A percentile compares a stretch with the other conserved stretches of the same genome.
These are phyloP conservation scores for Rhagonycha fulva DNA, from an alignment of 2,888 invertebrate genomes.

Conservation along the genomic window DNA sequence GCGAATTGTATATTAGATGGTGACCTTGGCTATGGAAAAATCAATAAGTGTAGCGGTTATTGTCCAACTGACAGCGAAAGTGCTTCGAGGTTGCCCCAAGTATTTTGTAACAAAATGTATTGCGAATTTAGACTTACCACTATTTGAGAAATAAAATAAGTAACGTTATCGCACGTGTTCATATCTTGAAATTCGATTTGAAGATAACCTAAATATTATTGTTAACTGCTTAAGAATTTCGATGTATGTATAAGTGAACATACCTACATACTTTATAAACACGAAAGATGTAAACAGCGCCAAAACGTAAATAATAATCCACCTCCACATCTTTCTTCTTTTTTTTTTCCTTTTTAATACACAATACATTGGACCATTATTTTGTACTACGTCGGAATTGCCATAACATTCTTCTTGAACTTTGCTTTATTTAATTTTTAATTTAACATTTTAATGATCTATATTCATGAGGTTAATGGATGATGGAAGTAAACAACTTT, in stretches of 20 bases:
- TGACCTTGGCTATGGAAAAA: constrained; percentile 23
- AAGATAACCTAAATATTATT: not conserved
- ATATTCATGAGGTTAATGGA: not conserved
- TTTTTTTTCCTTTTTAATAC: too few species aligned
- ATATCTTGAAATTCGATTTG: not conserved
- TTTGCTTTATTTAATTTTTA: not conserved
- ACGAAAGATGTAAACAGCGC: not conserved
- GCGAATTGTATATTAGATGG: constrained; percentile 5
- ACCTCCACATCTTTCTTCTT: not conserved
- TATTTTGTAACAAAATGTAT: not conserved
- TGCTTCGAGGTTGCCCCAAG: constrained; percentile 4
- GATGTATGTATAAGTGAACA: not conserved
- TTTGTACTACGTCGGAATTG: too few species aligned
- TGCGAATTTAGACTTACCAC: not conserved
- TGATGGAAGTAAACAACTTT: not conserved
- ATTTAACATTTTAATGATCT: not conserved
- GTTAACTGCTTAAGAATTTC: not conserved
- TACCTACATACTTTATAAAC: not conserved
- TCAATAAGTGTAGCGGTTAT: constrained; percentile 18
- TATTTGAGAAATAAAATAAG: not conserved
- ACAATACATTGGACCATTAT: too few species aligned
- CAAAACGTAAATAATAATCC: not conserved
- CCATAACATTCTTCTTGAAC: not conserved
- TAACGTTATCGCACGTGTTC: not conserved
- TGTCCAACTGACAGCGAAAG: constrained; percentile 21